Evolutionary conservation across 2,113 vertebrate genomes (phyloP), one percentile per base, ranked within the genome.

Genomic region (Gymnobelideus leadbeateri): DNA sequence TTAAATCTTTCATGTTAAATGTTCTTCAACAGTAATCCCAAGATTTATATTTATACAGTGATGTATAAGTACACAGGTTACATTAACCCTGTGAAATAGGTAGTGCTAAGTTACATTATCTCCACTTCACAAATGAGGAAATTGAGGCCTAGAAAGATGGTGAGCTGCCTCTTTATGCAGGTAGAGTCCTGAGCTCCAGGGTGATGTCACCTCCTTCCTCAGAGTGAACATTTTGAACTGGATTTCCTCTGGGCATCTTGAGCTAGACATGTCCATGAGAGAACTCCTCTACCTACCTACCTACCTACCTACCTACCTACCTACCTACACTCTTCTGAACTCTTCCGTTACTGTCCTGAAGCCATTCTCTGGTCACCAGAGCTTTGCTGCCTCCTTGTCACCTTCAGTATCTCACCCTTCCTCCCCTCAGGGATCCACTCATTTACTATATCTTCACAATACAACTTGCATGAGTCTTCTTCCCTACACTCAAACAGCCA

Each of bases 341-440:
- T 31, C 10, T 3, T 68, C 28, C 37, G 57, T 37, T 68, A 14
- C 10, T 37, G 28, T 37, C 57, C 57, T 12, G 10, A n/a, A 4
- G 0, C 6, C n/a, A 21, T 43, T 14, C 21, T 43, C 37, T 5
- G 0, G 7, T 43, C 68, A 43, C 16, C 37, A n/a, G 0, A 11
- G 26, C 57, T 31, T 61, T 51, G 50, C 50, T 9, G 50, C 50
- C 50, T 51, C 50, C 7, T 6, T 51, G 50, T 51, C 68, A n/a
- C n/a, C n/a, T 19, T n/a, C n/a, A n/a, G n/a, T n/a, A n/a, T n/a
- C n/a, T n/a, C n/a, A n/a, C n/a, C n/a, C n/a, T n/a, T n/a, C n/a
- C 68, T 84, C 37, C 2, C 68, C n/a, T 43, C 16, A 43, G 0
- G 68, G 10, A 84, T 8, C 68, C 6, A 21, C 68, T 84, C 37